Evolutionary conservation across 2,888 invertebrate species (phyloP).

Genomic region (Barypeithes pellucidus): DNA sequence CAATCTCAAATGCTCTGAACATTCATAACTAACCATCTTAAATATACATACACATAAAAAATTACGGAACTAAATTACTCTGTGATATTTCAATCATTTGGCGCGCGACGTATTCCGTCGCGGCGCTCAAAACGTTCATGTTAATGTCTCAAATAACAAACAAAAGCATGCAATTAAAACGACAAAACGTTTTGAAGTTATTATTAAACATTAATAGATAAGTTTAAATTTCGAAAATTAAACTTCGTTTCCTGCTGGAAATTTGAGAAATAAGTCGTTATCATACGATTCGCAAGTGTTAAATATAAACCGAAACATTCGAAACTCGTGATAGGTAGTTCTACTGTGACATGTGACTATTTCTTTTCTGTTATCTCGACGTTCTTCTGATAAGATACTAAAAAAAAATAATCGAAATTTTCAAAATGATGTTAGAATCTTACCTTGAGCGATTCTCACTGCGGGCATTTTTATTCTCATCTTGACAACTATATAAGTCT

Average conservation of each 20-base stretch:
- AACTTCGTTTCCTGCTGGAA: background rate
- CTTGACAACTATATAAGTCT: conserved; percentile 72
- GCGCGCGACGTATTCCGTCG: background rate
- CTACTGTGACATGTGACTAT: too few species aligned
- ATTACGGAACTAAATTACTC: background rate
- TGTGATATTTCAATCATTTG: background rate
- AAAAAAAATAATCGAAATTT: background rate
- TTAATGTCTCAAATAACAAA: background rate
- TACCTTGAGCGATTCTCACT: conserved; percentile 97
- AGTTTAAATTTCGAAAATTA: background rate
- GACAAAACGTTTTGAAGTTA: too few species aligned
- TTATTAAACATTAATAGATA: background rate
- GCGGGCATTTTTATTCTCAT: conserved; percentile 99
- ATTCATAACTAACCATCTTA: too few species aligned
- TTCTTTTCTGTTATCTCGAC: background rate
- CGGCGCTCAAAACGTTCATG: background rate
- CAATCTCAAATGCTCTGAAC: too few species aligned
- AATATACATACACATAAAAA: too few species aligned
- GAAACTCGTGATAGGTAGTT: background rate
- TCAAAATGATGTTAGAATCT: conserved; percentile 66
- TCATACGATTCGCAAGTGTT: background rate
- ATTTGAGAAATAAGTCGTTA: background rate
- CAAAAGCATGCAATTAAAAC: background rate
- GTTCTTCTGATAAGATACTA: background rate
- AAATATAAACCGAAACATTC: background rate